A percentile compares a stretch with the other conserved stretches of the same genome.
phyloP scores from a whole-genome alignment of 2,888 invertebrate species.

The Laothoe populi region DNA sequence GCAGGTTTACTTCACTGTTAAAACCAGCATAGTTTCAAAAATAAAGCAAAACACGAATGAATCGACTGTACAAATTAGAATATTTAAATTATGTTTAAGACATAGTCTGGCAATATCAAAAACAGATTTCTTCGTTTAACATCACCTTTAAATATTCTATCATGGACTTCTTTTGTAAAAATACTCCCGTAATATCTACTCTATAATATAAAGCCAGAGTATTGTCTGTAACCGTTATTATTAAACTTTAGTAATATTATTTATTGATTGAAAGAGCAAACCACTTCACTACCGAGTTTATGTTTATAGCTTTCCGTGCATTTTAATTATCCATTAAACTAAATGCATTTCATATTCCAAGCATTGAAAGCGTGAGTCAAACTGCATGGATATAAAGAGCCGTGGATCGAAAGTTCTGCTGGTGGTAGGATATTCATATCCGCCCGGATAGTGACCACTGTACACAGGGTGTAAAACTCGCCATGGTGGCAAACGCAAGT shows the following conservation, averaged over 20 bases:
- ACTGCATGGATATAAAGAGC: neutral
- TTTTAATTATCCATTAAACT: slow-evolving; percentile 20
- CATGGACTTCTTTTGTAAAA: slow-evolving; percentile 1
- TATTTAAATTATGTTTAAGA: no score
- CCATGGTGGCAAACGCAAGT: no score
- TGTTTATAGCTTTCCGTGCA: neutral
- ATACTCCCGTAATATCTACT: neutral
- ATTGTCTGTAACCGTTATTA: neutral
- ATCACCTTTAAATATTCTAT: no score
- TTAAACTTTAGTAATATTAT: slow-evolving; percentile 5
- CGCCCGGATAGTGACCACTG: no score
- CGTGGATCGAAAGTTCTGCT: neutral
- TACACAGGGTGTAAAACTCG: no score
- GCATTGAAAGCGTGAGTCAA: neutral
- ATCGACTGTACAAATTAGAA: no score
- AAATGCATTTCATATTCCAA: slow-evolving; percentile 2
- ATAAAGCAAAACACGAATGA: no score
- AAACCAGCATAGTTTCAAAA: no score
- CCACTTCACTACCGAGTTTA: slow-evolving; percentile 8
- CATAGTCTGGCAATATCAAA: no score
- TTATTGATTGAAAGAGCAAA: slow-evolving; percentile 1
- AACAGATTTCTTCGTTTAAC: no score
- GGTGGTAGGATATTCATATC: no score
- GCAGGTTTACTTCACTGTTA: no score
- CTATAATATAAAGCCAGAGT: neutral